Evolutionary conservation across 2,888 invertebrate species (phyloP).

Genomic region (Byasa hedistus): DNA sequence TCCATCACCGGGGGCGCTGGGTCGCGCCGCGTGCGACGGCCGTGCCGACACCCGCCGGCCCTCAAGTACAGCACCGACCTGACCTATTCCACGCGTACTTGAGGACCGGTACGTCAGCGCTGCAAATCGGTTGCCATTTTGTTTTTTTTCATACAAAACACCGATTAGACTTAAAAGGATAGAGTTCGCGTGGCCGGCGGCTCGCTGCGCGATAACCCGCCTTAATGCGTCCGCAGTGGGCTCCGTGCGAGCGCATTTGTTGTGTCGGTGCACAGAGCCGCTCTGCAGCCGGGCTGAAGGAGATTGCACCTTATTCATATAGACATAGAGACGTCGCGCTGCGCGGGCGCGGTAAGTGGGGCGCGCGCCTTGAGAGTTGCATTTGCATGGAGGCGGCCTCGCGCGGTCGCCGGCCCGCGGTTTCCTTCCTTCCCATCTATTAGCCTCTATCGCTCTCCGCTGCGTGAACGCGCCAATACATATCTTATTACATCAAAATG

Average conservation of each 20-base stretch:
- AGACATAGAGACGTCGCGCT: slow-evolving; percentile 33
- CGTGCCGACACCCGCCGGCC: no score
- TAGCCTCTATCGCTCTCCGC: slow-evolving; percentile 16
- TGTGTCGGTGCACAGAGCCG: background rate
- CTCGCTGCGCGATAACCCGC: slow-evolving; percentile 42
- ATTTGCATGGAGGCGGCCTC: slow-evolving; percentile 73
- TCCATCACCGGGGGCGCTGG: no score
- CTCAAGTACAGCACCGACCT: background rate
- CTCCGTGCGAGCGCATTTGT: slow-evolving; percentile 1
- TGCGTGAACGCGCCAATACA: background rate
- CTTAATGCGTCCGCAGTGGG: background rate
- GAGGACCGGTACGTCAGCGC: slow-evolving; percentile 29
- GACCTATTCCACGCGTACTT: slow-evolving; percentile 23
- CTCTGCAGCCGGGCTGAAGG: background rate
- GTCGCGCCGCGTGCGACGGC: no score
- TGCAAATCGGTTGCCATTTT: slow-evolving; percentile 38
- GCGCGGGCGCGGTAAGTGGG: slow-evolving; percentile 58
- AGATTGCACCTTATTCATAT: slow-evolving; percentile 7
- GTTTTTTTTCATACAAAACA: slow-evolving; percentile 55
- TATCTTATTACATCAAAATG: no score
- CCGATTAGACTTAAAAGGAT: slow-evolving; percentile 71
- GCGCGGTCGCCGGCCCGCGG: slow-evolving; percentile 62
- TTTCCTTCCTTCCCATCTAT: slow-evolving; percentile 67
- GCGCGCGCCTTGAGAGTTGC: slow-evolving; percentile 70
- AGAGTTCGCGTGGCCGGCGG: slow-evolving; percentile 66